Base-by-base conservation (phyloP, 2,797 vertebrate species). In the Luscinia megarhynchos region DNA sequence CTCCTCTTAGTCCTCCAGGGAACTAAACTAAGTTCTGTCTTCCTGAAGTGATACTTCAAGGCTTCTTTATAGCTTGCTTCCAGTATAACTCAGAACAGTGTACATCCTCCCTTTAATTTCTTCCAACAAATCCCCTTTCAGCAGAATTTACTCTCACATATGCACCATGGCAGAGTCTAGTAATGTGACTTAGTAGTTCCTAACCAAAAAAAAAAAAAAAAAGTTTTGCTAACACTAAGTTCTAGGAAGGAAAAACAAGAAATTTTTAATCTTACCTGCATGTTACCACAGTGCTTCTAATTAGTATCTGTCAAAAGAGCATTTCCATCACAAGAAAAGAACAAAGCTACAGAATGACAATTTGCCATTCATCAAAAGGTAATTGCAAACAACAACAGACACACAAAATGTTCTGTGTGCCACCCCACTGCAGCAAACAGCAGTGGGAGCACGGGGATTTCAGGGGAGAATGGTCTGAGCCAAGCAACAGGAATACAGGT, bases 81-180 rank as follows among this genome's bases (percentile, higher is more conserved):
- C 66, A 91, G 30, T 68, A 9, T 38, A 88, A 74, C 64, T 87
- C 38, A 21, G 32, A 86, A 26, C 18, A 80, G 43, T 8, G 72
- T n/a, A 74, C 19, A 84, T 26, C 59, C 40, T 89, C 59, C 70
- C 32, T 64, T 82, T 59, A 16, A 57, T 40, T 92, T 84, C 83
- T 89, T 82, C 67, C 55, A 92, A 62, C 51, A 76, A 90, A 84
- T 54, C 75, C 34, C 51, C 62, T 78, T 91, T 77, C 87, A 84
- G 87, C 43, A 90, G 43, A 73, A 84, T 86, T 84, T 76, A 73
- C 66, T 88, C 76, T 93, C 73, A 89, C 27, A 86, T 51, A 63
- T 11, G 72, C 63, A 63, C 55, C 11, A 64, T 53, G 36, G 73
- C 66, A 88, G 62, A 78, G 62, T 61, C 69, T 63, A 84, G 38